Percentiles rank a stretch among this genome's conserved stretches.
Evolutionary conservation across 2,113 vertebrate species (phyloP).

Genomic region (Vidua macroura): DNA sequence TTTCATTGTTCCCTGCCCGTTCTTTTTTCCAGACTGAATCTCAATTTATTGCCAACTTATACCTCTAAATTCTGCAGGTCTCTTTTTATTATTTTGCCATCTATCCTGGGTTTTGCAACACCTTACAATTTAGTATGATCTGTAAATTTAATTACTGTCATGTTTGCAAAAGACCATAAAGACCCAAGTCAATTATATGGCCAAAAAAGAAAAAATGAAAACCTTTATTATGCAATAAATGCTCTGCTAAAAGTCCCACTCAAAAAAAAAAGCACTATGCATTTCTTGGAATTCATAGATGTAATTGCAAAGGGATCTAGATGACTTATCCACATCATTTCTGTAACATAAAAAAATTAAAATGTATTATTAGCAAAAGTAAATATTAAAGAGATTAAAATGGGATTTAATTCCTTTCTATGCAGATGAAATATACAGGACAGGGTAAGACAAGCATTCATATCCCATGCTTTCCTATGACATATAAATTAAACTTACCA

Average conservation of each 20-base stretch:
- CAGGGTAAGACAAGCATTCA: not conserved
- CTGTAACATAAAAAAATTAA: not conserved
- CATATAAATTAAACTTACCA: not conserved
- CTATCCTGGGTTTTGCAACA: conserved; percentile 30
- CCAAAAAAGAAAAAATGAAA: not conserved
- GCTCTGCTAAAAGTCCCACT: not conserved
- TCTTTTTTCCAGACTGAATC: conserved; percentile 11
- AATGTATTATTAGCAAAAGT: not conserved
- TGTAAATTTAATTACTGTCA: conserved; percentile 50
- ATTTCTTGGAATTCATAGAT: not conserved
- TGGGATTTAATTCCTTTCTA: not conserved
- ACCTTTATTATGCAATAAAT: conserved; percentile 30
- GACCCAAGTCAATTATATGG: conserved; percentile 34
- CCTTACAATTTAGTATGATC: conserved; percentile 42
- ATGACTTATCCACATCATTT: not conserved
- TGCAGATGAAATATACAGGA: not conserved
- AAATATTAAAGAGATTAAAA: conserved; percentile 1
- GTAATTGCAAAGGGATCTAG: not conserved
- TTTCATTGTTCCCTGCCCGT: conserved; percentile 12
- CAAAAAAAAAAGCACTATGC: not conserved
- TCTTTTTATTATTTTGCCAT: conserved; percentile 50
- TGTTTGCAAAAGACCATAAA: conserved; percentile 39
- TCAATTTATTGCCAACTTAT: conserved; percentile 40
- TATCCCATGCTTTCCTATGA: not conserved
- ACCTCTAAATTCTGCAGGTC: conserved; percentile 31